A percentile compares a stretch with the other conserved stretches of the same genome.
These are phyloP conservation scores for Abrostola triplasia DNA, from an alignment of 2,888 invertebrate genomes.

Conservation along the genomic window DNA sequence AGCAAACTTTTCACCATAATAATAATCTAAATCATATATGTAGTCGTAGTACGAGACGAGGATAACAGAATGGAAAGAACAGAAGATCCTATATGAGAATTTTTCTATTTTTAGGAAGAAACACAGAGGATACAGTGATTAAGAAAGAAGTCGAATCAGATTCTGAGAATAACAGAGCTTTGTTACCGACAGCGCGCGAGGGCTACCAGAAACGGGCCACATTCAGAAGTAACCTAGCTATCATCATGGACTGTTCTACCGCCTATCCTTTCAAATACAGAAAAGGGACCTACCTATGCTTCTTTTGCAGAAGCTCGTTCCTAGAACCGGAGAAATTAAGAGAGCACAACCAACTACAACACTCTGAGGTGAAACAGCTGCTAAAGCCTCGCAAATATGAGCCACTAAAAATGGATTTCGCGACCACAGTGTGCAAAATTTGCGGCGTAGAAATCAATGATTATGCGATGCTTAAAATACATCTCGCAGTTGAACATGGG, in stretches of 20 bases:
- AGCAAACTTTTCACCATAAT: no score
- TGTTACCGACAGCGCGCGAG: slow-evolving; percentile 45
- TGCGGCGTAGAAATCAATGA: slow-evolving; percentile 70
- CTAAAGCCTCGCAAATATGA: slow-evolving; percentile 81
- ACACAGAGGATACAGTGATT: slow-evolving; percentile 71
- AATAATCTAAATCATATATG: neutral
- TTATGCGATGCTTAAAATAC: slow-evolving; percentile 74
- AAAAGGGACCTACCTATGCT: slow-evolving; percentile 81
- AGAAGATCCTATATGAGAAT: slow-evolving; percentile 76
- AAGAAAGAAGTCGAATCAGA: slow-evolving; percentile 71
- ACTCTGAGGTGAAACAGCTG: slow-evolving; percentile 67
- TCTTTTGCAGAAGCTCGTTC: slow-evolving; percentile 79
- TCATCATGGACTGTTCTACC: slow-evolving; percentile 76
- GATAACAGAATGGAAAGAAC: slow-evolving; percentile 51
- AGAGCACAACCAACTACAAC: slow-evolving; percentile 72
- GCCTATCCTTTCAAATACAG: slow-evolving; percentile 84
- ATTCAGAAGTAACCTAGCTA: slow-evolving; percentile 79
- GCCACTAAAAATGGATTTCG: slow-evolving; percentile 82
- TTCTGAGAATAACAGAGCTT: slow-evolving; percentile 54
- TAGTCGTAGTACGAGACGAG: slow-evolving; percentile 37
- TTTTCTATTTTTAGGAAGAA: slow-evolving; percentile 87
- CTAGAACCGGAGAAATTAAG: slow-evolving; percentile 80
- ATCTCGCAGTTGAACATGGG: slow-evolving; percentile 71
- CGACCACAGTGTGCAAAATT: slow-evolving; percentile 72
- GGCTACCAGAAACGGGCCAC: slow-evolving; percentile 73